Evolutionary conservation across 2,797 vertebrate genomes (phyloP), one percentile per base, ranked within the genome.

Genomic region (Pangasius djambal): DNA sequence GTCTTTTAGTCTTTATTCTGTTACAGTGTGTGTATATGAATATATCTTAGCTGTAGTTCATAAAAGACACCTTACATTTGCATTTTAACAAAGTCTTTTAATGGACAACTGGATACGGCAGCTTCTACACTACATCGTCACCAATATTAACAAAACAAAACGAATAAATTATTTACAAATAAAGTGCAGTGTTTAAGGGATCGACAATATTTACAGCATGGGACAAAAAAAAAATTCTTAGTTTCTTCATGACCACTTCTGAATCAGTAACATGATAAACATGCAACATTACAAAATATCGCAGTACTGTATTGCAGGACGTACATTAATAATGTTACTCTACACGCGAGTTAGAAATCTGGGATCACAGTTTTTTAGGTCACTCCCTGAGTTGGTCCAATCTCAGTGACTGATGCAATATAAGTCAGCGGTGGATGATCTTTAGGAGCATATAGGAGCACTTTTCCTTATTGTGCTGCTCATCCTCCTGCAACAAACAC

Each of bases 161-260:
- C 63, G 4, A 40, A 48, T 81, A 88, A 79, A 74, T 88, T 89
- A 89, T 91, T 22, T 55, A 88, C 77, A 88, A 69, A 87, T 91
- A 92, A 92, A 92, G 92, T 92, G 92, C 92, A 91, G 74, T 63
- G 74, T 63, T 88, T 16, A 81, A 59, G 61, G 37, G 6, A 59
- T 22, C 65, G 13, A 28, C 77, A 86, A 89, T 89, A 90, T 87
- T 89, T 88, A 92, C 57, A 85, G 55, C 52, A 34, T 61, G 8
- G 74, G 82, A 86, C n/a, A 16, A 9, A 52, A 82, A 18, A 18
- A 7, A 48, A 44, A 1, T 7, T 48, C 34, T 40, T 70, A 22
- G 18, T 31, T 78, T n/a, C 28, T 81, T 40, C 28, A 28, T 83
- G 74, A 50, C 31, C 25, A n/a, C 48, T 31, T 55, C 34, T 82